phyloP scores from a whole-genome alignment of 2,113 vertebrate genomes.

The Andinoacara biseriatus region DNA sequence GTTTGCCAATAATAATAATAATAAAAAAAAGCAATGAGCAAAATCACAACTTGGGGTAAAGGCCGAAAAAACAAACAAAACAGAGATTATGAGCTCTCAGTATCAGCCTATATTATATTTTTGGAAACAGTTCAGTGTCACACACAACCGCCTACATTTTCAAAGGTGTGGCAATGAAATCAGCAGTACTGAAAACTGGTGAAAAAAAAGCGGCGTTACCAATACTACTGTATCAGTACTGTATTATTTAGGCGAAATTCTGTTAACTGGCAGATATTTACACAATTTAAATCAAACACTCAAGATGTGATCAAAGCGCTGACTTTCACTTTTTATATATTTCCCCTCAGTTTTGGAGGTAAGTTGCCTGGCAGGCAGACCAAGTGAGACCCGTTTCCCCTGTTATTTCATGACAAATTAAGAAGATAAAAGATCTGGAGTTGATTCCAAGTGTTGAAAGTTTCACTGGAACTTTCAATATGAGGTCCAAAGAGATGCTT shows the following conservation, averaged over 20 bases:
- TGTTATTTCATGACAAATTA: no score
- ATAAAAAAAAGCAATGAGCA: no score
- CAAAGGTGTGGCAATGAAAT: not conserved
- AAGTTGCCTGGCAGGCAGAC: not conserved
- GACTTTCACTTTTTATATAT: not conserved
- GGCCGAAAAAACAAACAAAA: not conserved
- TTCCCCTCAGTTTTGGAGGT: not conserved
- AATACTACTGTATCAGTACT: not conserved
- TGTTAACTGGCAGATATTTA: no score
- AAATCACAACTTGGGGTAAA: not conserved
- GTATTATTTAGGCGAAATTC: not conserved
- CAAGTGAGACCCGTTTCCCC: not conserved
- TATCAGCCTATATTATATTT: not conserved
- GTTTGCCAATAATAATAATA: no score
- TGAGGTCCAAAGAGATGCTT: no score
- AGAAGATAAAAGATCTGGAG: no score
- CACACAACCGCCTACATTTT: not conserved
- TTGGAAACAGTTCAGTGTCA: not conserved
- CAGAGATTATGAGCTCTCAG: not conserved
- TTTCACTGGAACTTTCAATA: no score
- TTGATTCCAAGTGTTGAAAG: no score
- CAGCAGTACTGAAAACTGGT: not conserved
- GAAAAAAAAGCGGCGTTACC: not conserved
- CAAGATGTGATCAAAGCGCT: not conserved
- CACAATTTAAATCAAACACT: not conserved